Conservation (phyloP, 2,888 invertebrate genomes). For the Thereva unica region DNA sequence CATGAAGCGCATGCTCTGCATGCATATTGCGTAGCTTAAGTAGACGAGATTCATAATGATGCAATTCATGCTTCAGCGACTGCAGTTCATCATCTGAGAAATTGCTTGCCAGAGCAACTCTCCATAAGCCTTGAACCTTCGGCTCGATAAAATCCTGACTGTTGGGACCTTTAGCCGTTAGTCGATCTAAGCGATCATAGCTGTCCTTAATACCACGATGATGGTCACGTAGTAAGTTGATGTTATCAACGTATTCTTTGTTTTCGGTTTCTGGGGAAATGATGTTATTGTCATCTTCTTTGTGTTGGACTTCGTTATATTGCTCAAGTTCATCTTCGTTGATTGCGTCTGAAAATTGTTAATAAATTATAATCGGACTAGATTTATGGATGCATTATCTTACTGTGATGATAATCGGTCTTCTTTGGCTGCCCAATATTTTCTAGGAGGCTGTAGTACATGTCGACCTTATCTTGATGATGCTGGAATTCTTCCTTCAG, state of each 20-base stretch:
- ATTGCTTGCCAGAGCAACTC: constrained; percentile 75
- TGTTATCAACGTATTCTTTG: constrained; percentile 67
- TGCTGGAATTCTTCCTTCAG: constrained; percentile 87
- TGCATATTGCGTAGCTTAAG: constrained; percentile 82
- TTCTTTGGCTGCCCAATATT: constrained; percentile 65
- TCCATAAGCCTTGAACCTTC: constrained; percentile 88
- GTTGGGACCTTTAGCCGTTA: constrained; percentile 75
- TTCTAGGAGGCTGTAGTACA: constrained; percentile 79
- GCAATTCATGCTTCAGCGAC: constrained; percentile 82
- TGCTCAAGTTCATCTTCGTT: constrained; percentile 73
- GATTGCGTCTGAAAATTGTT: constrained; percentile 65
- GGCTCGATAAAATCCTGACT: constrained; percentile 89
- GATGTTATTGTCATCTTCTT: constrained; percentile 61
- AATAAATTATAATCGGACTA: neutral
- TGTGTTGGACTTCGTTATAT: constrained; percentile 70
- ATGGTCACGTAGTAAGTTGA: constrained; percentile 73
- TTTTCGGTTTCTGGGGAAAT: constrained; percentile 56
- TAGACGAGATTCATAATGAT: constrained; percentile 78
- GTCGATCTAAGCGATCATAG: constrained; percentile 74
- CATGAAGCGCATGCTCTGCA: constrained; percentile 76
- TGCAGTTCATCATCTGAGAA: constrained; percentile 81
- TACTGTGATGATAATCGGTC: constrained; percentile 69
- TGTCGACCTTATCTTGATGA: constrained; percentile 90
- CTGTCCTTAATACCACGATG: constrained; percentile 77
- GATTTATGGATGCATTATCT: constrained; percentile 45